These are phyloP conservation scores for Philhelius pedissequus DNA, from an alignment of 2,888 invertebrate species.

Conservation along the genomic window DNA sequence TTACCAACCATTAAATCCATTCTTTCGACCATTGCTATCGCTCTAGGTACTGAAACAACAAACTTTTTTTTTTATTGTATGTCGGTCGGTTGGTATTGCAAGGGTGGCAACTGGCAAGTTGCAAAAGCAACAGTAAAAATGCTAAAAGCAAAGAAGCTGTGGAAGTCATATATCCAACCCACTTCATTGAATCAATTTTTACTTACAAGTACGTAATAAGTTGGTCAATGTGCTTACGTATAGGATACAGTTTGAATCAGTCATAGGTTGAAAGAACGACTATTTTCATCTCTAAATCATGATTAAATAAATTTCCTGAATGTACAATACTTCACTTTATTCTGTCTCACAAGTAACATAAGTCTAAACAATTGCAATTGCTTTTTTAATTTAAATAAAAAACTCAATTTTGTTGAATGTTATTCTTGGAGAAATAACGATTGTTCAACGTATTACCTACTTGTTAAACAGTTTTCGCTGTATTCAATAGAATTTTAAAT, in stretches of 20 bases:
- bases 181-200: background rate
- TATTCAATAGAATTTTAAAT: no score
- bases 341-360: no score
- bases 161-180: background rate
- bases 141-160: background rate
- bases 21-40: conserved; percentile 6
- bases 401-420: no score
- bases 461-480: no score
- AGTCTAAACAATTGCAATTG: no score
- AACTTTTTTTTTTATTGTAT: no score
- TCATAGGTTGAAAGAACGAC: background rate
- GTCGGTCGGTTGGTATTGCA: background rate
- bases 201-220: background rate
- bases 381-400: no score
- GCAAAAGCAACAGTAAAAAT: background rate
- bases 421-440: no score
- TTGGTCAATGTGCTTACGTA: background rate
- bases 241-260: background rate
- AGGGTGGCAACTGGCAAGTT: background rate
- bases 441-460: no score
- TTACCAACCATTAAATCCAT: conserved; percentile 1
- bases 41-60: background rate
- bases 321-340: no score
- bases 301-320: no score
- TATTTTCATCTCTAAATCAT: background rate